Evolutionary conservation across 2,797 vertebrate species (phyloP).

Genomic region (Megaceryle alcyon): DNA sequence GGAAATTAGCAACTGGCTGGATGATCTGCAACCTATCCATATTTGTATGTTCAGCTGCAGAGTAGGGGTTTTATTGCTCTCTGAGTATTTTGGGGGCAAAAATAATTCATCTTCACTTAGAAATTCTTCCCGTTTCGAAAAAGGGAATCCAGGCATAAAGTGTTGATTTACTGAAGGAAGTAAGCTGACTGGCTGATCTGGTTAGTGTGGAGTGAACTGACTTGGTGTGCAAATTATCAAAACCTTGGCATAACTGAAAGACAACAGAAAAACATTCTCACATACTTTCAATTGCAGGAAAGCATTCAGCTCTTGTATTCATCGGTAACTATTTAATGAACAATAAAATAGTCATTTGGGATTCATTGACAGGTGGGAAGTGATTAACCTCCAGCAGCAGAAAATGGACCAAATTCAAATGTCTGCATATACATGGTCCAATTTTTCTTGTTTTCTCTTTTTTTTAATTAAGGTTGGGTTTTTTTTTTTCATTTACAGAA

Average conservation of each 20-base stretch:
- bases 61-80: neutral
- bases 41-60: neutral
- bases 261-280: neutral
- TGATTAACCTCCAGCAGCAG: slow-evolving; percentile 16
- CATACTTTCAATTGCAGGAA: neutral
- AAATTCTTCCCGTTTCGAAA: neutral
- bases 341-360: slow-evolving; percentile 11
- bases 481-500: neutral
- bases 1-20: neutral
- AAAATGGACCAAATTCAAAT: neutral
- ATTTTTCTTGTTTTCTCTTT: neutral
- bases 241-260: neutral
- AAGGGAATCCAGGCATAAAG: neutral
- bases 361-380: slow-evolving; percentile 48
- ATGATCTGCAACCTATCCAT: neutral
- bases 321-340: slow-evolving; percentile 51
- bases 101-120: neutral
- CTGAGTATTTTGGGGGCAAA: neutral
- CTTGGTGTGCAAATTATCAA: neutral
- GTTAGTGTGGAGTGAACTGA: neutral
- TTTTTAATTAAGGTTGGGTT: too few species aligned
- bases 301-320: neutral
- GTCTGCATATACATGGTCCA: neutral
- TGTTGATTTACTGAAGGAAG: neutral
- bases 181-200: neutral